Evolutionary conservation across 1,140 invertebrate species (phyloP).

Genomic region (Drosophila ananassae): DNA sequence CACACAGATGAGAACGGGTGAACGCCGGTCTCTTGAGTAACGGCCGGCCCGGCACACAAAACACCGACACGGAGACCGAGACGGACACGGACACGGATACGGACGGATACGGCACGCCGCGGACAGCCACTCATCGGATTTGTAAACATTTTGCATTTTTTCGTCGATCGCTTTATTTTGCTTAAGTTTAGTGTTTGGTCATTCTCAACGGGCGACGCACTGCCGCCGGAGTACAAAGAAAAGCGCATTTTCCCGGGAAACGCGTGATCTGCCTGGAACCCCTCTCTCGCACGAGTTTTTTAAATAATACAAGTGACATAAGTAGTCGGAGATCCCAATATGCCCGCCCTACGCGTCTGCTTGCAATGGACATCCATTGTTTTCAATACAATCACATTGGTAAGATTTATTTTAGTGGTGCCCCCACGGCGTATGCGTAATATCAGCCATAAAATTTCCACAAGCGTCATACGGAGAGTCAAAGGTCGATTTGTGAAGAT

Average conservation of each 20-base stretch:
- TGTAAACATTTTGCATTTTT: conserved; percentile 73
- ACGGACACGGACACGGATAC: conserved; percentile 27
- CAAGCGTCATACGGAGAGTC: not conserved
- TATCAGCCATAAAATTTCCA: conserved; percentile 4
- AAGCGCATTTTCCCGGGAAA: conserved; percentile 24
- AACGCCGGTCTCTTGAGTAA: conserved; percentile 66
- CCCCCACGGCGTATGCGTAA: conserved; percentile 26
- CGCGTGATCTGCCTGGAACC: conserved; percentile 15
- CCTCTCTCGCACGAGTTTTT: not conserved
- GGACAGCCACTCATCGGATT: conserved; percentile 70
- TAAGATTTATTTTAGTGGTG: conserved; percentile 29
- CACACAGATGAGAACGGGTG: conserved; percentile 1
- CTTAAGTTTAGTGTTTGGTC: conserved; percentile 57
- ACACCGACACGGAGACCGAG: conserved; percentile 13
- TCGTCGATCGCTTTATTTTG: conserved; percentile 31
- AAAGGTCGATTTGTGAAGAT: conserved; percentile 3
- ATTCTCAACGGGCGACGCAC: conserved; percentile 56
- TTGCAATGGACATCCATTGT: conserved; percentile 69
- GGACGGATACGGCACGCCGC: conserved; percentile 22
- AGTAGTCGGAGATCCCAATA: conserved; percentile 12
- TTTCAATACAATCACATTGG: conserved; percentile 67
- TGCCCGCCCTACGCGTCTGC: conserved; percentile 68
- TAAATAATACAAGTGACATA: conserved; percentile 11
- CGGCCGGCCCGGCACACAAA: conserved; percentile 46
- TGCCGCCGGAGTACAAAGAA: conserved; percentile 28